These are phyloP conservation scores for Labeo calbasu DNA, from an alignment of 2,797 vertebrate genomes.

Conservation along the genomic window DNA sequence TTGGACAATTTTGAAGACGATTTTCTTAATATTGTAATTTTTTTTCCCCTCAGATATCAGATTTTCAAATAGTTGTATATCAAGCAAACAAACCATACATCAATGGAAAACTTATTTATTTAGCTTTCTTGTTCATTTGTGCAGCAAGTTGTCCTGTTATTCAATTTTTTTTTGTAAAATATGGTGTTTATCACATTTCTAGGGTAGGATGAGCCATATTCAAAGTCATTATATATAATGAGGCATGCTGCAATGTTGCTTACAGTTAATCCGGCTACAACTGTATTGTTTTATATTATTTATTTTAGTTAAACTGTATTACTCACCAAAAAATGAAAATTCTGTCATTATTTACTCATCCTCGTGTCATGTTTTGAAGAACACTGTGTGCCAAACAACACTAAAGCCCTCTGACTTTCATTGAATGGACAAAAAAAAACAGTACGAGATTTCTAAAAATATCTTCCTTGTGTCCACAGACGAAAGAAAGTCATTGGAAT, in stretches of 20 bases:
- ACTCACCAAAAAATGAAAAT: neutral
- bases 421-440: neutral
- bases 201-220: neutral
- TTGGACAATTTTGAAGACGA: too few relatives aligned
- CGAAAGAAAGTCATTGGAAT: neutral
- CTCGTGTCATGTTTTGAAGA: neutral
- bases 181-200: neutral
- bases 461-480: slow-evolving; percentile 13
- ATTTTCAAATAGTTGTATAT: too few relatives aligned
- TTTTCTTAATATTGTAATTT: too few relatives aligned
- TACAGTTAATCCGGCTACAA: neutral
- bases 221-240: neutral
- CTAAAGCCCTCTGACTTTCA: neutral
- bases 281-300: neutral
- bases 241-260: neutral
- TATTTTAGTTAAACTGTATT: neutral
- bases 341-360: neutral
- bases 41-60: too few relatives aligned
- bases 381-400: neutral
- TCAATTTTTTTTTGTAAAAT: neutral
- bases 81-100: too few relatives aligned
- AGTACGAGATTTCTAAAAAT: neutral
- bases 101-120: too few relatives aligned
- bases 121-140: neutral
- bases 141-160: neutral